Evolutionary conservation across 2,113 vertebrate genomes (phyloP).

Genomic region (Clupea harengus): DNA sequence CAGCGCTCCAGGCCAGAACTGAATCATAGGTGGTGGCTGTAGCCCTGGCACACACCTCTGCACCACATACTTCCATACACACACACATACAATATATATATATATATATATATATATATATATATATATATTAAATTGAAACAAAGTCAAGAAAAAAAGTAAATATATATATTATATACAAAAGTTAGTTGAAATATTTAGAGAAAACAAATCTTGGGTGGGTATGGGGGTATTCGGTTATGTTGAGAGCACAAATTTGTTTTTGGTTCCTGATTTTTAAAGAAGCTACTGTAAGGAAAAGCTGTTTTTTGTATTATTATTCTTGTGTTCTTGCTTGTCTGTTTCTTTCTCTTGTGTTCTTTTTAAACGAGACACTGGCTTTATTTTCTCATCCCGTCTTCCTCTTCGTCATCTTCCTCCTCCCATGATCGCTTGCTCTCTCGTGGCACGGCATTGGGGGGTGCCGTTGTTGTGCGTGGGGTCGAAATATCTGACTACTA

Average conservation of each 20-base stretch:
- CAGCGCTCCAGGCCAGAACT: no score
- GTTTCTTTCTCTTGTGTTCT: not conserved
- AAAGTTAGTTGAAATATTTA: not conserved
- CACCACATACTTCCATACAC: not conserved
- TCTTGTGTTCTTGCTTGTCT: not conserved
- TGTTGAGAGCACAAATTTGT: not conserved
- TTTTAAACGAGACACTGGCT: not conserved
- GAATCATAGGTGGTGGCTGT: no score
- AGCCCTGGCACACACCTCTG: no score
- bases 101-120: no score
- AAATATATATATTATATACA: slow-evolving; percentile 11
- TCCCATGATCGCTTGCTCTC: not conserved
- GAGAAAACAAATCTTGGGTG: not conserved
- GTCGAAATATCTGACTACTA: not conserved
- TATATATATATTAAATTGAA: not conserved
- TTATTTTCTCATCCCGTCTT: not conserved
- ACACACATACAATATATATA: not conserved
- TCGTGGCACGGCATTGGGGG: not conserved
- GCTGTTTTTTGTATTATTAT: not conserved
- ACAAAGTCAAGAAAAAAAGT: not conserved
- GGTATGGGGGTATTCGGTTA: not conserved
- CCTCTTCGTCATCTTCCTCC: not conserved
- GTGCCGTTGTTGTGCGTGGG: no score
- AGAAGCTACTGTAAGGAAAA: slow-evolving; percentile 1
- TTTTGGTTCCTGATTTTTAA: not conserved